A percentile compares a stretch with the other conserved stretches of the same genome.
Evolutionary conservation across 2,113 vertebrate genomes (phyloP).

Genomic region (Zootoca vivipara): DNA sequence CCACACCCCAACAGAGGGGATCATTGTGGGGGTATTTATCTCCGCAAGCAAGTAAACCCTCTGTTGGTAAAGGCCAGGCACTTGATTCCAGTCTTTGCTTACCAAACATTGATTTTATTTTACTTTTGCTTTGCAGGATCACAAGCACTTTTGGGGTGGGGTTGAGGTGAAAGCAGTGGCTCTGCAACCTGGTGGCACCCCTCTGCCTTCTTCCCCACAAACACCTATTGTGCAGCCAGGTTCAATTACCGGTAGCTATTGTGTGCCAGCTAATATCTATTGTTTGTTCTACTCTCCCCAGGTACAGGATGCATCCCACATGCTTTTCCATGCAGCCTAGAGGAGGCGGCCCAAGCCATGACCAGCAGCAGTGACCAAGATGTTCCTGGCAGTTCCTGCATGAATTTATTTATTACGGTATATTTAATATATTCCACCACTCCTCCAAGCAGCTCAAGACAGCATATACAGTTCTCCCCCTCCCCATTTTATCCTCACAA

Average conservation of each 20-base stretch:
- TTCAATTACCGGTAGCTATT: too few species aligned
- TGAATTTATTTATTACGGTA: too few species aligned
- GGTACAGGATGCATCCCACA: neutral
- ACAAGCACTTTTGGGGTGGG: neutral
- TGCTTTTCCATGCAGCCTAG: neutral
- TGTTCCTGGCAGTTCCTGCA: neutral
- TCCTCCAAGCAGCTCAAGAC: too few species aligned
- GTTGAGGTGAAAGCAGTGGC: too few species aligned
- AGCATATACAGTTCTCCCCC: too few species aligned
- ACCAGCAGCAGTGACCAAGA: neutral
- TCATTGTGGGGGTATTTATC: neutral
- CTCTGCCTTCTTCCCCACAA: neutral
- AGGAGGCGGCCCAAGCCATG: neutral
- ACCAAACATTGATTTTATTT: neutral
- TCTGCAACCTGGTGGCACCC: neutral
- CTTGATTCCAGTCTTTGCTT: neutral
- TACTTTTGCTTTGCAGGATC: neutral
- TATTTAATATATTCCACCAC: too few species aligned
- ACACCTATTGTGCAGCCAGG: neutral
- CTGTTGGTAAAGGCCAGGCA: neutral
- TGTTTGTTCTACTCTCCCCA: neutral
- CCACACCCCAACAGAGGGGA: neutral
- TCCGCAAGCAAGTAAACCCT: neutral
- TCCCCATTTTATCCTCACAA: too few species aligned
- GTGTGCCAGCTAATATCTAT: too few species aligned